Base-by-base conservation (phyloP, 2,888 invertebrate species). In the Orthonychiurus folsomi region DNA sequence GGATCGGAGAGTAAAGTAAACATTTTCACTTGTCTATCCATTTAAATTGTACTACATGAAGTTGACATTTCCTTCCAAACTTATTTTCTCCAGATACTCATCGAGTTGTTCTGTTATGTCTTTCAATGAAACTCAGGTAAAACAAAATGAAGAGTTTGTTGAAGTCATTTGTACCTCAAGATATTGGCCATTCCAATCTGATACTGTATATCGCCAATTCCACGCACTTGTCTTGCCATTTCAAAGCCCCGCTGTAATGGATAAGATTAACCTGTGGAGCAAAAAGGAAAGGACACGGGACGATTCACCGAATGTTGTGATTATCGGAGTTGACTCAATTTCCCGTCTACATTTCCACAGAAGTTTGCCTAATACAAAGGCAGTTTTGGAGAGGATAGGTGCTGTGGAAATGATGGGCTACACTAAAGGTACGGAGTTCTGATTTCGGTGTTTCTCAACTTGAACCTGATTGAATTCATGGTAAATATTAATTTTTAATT, bases 81-180 rank as follows among this genome's bases (percentile, higher is more conserved):
- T n/a, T n/a, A n/a, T n/a, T n/a, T n/a, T n/a, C n/a, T n/a, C n/a
- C n/a, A n/a, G n/a, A n/a, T n/a, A n/a, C n/a, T n/a, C n/a, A n/a
- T n/a, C n/a, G n/a, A n/a, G n/a, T n/a, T n/a, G n/a, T n/a, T n/a
- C n/a, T n/a, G n/a, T n/a, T n/a, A n/a, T n/a, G n/a, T n/a, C n/a
- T n/a, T n/a, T n/a, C n/a, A n/a, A n/a, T n/a, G n/a, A n/a, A n/a
- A n/a, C n/a, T n/a, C n/a, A n/a, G n/a, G n/a, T n/a, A n/a, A n/a
- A n/a, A n/a, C n/a, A n/a, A n/a, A n/a, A 52, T 3, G 52, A 21
- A 52, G 64, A 64, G 48, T 64, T 64, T 56, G 58, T 68, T n/a
- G 37, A 61, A 21, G 68, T 66, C 2, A 28, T 60, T 50, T 68
- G 68, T 48, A 64, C 50, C 25, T 64, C 61, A 21, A 66, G 64